phyloP scores from a whole-genome alignment of 1,140 invertebrate species.

The Microplitis demolitor region DNA sequence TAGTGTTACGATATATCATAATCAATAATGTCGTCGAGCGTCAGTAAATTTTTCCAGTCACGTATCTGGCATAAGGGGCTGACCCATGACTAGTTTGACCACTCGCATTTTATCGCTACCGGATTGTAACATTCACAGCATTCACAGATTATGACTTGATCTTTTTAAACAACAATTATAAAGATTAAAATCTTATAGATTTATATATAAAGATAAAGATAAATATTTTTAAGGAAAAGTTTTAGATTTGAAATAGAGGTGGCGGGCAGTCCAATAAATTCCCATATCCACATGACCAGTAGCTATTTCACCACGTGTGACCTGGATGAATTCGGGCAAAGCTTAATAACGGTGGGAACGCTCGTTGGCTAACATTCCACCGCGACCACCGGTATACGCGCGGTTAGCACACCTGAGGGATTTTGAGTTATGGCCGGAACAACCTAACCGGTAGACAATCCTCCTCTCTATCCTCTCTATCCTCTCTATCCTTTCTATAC shows the following conservation, averaged over 20 bases:
- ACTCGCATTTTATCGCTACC: not conserved
- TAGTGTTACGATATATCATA: not conserved
- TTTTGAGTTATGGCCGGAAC: constrained; percentile 25
- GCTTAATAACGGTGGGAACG: constrained; percentile 19
- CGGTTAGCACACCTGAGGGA: constrained; percentile 27
- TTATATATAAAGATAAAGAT: too few relatives aligned
- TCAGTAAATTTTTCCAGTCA: not conserved
- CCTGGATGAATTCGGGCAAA: constrained; percentile 9
- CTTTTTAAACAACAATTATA: not conserved
- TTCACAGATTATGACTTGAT: too few relatives aligned
- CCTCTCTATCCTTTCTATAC: too few relatives aligned
- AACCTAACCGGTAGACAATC: constrained; percentile 1
- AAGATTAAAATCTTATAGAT: too few relatives aligned
- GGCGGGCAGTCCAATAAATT: not conserved
- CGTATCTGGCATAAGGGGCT: not conserved
- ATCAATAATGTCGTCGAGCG: constrained; percentile 4
- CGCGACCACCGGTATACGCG: constrained; percentile 21
- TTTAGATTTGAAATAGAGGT: not conserved
- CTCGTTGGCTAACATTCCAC: constrained; percentile 21
- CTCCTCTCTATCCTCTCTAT: not conserved
- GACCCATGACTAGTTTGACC: not conserved
- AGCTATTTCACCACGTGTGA: constrained; percentile 9
- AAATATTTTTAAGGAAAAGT: not conserved
- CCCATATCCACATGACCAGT: not conserved
- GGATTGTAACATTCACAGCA: too few relatives aligned